phyloP scores from a whole-genome alignment of 2,888 invertebrate genomes.

The Brenthis daphne region DNA sequence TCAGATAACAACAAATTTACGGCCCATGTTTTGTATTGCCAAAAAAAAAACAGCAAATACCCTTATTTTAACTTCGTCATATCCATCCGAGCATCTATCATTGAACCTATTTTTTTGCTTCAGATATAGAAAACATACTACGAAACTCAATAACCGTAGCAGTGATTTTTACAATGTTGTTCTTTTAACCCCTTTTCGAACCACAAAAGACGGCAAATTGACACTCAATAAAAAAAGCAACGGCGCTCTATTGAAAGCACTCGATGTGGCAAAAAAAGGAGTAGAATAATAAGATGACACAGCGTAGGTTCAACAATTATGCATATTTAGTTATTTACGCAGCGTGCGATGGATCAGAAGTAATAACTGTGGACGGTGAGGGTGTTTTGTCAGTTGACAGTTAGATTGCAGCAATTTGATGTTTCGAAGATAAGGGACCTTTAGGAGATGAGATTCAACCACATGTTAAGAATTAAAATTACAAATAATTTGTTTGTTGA shows the following conservation, averaged over 20 bases:
- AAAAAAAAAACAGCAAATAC: neutral
- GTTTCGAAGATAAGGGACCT: constrained; percentile 33
- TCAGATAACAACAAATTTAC: constrained; percentile 9
- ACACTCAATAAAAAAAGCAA: constrained; percentile 38
- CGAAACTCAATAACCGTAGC: neutral
- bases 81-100: no score
- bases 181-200: constrained; percentile 13
- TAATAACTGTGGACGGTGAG: constrained; percentile 60
- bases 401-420: constrained; percentile 39
- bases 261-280: constrained; percentile 30
- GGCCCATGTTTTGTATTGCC: neutral
- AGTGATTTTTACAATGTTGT: constrained; percentile 10
- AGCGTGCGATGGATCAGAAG: constrained; percentile 61
- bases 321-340: constrained; percentile 72
- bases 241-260: constrained; percentile 15
- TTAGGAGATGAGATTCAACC: constrained; percentile 16
- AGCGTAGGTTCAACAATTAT: constrained; percentile 55
- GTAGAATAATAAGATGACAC: constrained; percentile 27
- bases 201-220: constrained; percentile 40
- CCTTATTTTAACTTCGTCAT: no score
- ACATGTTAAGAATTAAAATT: constrained; percentile 18
- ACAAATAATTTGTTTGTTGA: constrained; percentile 13
- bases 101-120: no score
- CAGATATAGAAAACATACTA: no score
- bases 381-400: constrained; percentile 47